A percentile compares a stretch with the other conserved stretches of the same genome.
phyloP scores from a whole-genome alignment of 2,113 vertebrate species.

The Nicator chloris region DNA sequence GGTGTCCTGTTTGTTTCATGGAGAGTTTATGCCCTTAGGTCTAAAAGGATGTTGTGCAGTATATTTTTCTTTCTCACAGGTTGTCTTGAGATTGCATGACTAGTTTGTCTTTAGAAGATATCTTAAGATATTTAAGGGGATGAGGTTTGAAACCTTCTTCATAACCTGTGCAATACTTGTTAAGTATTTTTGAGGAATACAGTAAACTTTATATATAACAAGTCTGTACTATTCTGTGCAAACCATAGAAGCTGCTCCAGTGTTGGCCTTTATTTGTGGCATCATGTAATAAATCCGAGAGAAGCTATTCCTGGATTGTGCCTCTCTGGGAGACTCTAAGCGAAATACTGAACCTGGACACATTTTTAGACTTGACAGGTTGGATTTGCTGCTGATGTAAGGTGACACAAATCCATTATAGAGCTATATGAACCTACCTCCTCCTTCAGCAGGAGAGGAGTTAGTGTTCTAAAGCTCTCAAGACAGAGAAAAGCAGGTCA shows the following conservation, averaged over 20 bases:
- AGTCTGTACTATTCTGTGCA: neutral
- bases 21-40: neutral
- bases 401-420: constrained; percentile 2
- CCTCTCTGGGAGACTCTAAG: neutral
- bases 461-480: neutral
- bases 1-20: neutral
- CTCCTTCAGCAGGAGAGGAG: neutral
- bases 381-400: neutral
- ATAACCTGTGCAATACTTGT: neutral
- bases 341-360: neutral
- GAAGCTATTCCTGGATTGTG: neutral
- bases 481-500: neutral
- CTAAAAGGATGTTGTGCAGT: neutral
- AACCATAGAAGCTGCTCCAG: neutral
- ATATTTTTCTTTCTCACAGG: neutral
- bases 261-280: neutral
- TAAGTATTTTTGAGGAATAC: neutral
- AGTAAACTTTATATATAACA: neutral
- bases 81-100: neutral
- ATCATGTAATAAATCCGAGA: neutral
- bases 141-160: neutral
- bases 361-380: neutral
- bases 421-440: neutral
- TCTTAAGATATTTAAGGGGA: neutral
- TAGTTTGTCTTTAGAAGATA: neutral